Percentiles rank a stretch among this genome's conserved stretches.
phyloP scores from a whole-genome alignment of 1,140 invertebrate genomes.

The Drosophila hydei region DNA sequence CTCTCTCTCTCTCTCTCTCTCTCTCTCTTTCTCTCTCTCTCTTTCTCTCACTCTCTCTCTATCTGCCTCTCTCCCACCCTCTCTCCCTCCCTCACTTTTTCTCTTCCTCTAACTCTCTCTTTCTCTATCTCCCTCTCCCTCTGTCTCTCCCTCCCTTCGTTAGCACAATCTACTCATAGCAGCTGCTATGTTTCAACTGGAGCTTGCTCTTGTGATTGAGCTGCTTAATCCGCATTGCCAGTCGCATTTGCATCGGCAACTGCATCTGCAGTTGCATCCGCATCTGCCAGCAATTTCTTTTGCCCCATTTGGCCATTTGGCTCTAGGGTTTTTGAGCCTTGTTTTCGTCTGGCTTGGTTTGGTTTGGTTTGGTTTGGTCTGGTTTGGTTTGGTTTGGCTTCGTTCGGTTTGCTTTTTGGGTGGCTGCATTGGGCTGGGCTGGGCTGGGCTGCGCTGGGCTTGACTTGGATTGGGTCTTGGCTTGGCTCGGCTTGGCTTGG shows the following conservation, averaged over 20 bases:
- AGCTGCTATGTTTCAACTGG: slow-evolving; percentile 21
- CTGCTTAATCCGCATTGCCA: slow-evolving; percentile 29
- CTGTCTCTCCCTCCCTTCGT: not conserved
- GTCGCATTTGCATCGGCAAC: slow-evolving; percentile 17
- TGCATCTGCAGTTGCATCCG: slow-evolving; percentile 18
- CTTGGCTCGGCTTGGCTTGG: slow-evolving; percentile 1
- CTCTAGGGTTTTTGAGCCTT: slow-evolving; percentile 31
- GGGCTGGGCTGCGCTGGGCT: not conserved
- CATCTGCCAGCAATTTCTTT: slow-evolving; percentile 9
- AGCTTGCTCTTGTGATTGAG: slow-evolving; percentile 24
- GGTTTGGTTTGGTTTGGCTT: slow-evolving; percentile 7
- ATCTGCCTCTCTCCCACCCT: not conserved
- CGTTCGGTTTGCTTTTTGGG: slow-evolving; percentile 22
- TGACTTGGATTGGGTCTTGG: not conserved
- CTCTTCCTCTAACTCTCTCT: not conserved
- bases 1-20: not conserved
- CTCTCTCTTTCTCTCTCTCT: not conserved
- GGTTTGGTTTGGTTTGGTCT: slow-evolving; percentile 5
- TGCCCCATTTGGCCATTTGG: slow-evolving; percentile 38
- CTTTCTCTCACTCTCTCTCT: not conserved
- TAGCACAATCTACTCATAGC: not conserved
- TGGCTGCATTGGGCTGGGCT: too few species aligned
- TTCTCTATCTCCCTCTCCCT: not conserved
- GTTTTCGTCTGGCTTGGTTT: slow-evolving; percentile 27
- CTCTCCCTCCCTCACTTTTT: not conserved